Evolutionary conservation across 2,113 vertebrate species (phyloP).

Genomic region (Cheilinus undulatus): DNA sequence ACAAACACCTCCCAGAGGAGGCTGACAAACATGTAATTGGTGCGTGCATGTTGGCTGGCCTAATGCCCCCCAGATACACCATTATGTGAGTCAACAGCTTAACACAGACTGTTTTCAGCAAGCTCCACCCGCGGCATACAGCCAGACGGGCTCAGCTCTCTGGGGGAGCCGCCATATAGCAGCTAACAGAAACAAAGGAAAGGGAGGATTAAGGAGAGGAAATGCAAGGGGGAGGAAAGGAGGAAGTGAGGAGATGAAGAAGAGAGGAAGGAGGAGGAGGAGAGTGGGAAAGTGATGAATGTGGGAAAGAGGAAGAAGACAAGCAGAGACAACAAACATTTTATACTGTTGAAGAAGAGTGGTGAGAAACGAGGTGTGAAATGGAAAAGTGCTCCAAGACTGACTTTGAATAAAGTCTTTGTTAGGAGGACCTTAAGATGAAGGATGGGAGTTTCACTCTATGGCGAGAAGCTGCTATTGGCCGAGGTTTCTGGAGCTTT

Average conservation of each 20-base stretch:
- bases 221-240: neutral
- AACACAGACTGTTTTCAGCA: slow-evolving; percentile 38
- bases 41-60: slow-evolving; percentile 2
- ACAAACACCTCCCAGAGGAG: slow-evolving; percentile 36
- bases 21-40: slow-evolving; percentile 53
- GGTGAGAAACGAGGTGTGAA: neutral
- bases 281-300: neutral
- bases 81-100: slow-evolving; percentile 57
- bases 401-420: too few species aligned
- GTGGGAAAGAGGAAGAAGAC: slow-evolving; percentile 10
- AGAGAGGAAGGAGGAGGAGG: neutral
- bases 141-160: slow-evolving; percentile 16
- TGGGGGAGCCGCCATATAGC: slow-evolving; percentile 22
- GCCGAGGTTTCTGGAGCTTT: too few species aligned
- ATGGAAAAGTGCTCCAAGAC: neutral
- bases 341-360: neutral
- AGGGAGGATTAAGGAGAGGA: slow-evolving; percentile 50
- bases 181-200: slow-evolving; percentile 52
- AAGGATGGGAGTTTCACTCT: too few species aligned
- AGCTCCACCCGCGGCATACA: neutral
- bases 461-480: too few species aligned
- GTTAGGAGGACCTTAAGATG: too few species aligned
- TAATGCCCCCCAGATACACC: slow-evolving; percentile 33
- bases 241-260: slow-evolving; percentile 2
- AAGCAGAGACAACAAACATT: neutral